Base-by-base conservation (phyloP, 1,140 invertebrate genomes). In the Alviniconcha marisindica region DNA sequence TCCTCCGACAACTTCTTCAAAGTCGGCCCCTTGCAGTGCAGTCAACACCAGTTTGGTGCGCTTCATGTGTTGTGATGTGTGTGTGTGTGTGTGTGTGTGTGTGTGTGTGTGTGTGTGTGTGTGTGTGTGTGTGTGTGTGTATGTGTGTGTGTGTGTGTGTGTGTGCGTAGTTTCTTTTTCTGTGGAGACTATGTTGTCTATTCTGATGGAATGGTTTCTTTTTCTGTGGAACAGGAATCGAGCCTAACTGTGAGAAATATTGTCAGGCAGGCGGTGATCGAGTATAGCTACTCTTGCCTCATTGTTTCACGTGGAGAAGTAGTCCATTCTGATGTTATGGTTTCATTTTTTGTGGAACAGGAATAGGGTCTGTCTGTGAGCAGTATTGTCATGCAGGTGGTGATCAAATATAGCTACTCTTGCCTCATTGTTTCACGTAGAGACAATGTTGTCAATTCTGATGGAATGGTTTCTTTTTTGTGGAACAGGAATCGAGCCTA, bases 221-320 rank as follows among this genome's bases (percentile, higher is more conserved):
- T n/a, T n/a, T n/a, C n/a, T n/a, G n/a, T n/a, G n/a, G n/a, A n/a
- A 3, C 48, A 88, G 88, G 87, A 24, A 84, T 86, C 79, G 85
- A 86, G 63, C 82, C 81, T 0, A 87, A 85, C 60, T 89, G 88
- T 85, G 82, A 89, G 74, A 84, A 83, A n/a, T 86, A 85, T 42
- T 44, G 85, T 4, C 73, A 76, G 4, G 54, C 54, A 48, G 87
- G 81, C 12, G n/a, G n/a, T n/a, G n/a, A n/a, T n/a, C n/a, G n/a
- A n/a, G n/a, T n/a, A n/a, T n/a, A n/a, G n/a, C n/a, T n/a, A n/a
- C n/a, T n/a, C n/a, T n/a, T n/a, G n/a, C n/a, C n/a, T n/a, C n/a
- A n/a, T n/a, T n/a, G n/a, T 42, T 4, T 73, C 4, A 5, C n/a
- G n/a, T n/a, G n/a, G n/a, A n/a, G n/a, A n/a, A n/a, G n/a, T n/a